These are phyloP conservation scores for Cryptoblepharus egeriae DNA, from an alignment of 2,797 vertebrate species.

Conservation along the genomic window DNA sequence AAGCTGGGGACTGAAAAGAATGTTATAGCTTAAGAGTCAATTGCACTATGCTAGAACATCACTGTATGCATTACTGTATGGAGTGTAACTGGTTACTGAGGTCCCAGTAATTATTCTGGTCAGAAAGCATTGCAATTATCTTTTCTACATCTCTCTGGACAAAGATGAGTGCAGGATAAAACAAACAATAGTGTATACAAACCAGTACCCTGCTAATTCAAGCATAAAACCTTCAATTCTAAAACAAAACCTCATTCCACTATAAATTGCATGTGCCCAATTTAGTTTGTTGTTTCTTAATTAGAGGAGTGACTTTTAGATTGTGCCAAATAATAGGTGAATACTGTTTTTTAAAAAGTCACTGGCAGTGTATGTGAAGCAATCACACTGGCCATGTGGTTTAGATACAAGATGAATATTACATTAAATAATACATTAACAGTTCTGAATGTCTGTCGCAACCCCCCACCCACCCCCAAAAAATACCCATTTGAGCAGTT, in stretches of 20 bases:
- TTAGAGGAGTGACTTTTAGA: neutral
- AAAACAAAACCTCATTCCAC: neutral
- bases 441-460: constrained; percentile 56
- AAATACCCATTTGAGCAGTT: neutral
- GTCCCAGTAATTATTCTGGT: neutral
- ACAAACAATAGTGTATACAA: neutral
- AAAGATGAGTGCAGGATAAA: neutral
- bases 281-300: neutral
- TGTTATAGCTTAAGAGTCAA: neutral
- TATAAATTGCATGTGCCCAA: neutral
- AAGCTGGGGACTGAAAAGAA: neutral
- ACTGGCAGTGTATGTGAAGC: constrained; percentile 1
- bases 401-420: constrained; percentile 40
- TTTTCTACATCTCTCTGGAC: neutral
- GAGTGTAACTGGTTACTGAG: neutral
- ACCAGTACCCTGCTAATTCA: neutral
- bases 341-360: neutral
- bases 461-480: constrained; percentile 13
- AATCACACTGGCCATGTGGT: constrained; percentile 40
- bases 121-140: neutral
- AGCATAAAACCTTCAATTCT: neutral
- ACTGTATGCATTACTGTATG: too few relatives aligned
- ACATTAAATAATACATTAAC: constrained; percentile 28
- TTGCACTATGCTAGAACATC: neutral
- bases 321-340: neutral